phyloP scores from a whole-genome alignment of 2,888 invertebrate species.

The Leptinotarsa peninsularis region DNA sequence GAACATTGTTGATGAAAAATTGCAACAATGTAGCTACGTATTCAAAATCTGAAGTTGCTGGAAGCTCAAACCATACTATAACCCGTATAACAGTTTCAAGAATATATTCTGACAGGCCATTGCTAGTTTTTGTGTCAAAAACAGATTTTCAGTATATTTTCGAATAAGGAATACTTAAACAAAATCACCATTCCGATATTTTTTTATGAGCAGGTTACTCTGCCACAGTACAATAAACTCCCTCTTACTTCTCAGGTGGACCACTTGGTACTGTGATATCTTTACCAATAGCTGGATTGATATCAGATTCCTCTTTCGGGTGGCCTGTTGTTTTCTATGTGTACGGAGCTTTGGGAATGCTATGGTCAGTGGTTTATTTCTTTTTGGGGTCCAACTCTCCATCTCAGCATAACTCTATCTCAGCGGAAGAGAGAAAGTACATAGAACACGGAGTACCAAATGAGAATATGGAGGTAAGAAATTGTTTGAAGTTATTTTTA shows the following conservation, averaged over 20 bases:
- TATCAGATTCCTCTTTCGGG: constrained; percentile 77
- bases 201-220: no score
- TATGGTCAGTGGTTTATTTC: constrained; percentile 74
- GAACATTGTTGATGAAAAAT: no score
- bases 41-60: no score
- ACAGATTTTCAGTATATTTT: no score
- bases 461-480: constrained; percentile 69
- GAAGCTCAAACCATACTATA: no score
- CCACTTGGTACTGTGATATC: constrained; percentile 85
- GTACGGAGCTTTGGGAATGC: constrained; percentile 74
- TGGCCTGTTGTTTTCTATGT: constrained; percentile 86
- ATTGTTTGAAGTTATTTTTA: neutral
- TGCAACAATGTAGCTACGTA: no score
- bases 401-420: constrained; percentile 71
- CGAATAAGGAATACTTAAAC: no score
- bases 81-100: no score
- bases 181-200: no score
- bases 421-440: constrained; percentile 74
- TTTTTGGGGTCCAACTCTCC: constrained; percentile 78
- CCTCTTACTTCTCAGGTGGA: constrained; percentile 45
- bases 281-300: constrained; percentile 77
- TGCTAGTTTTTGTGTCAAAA: no score
- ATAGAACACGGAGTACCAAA: constrained; percentile 69
- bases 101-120: no score
- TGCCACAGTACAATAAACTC: neutral